Base-by-base conservation (phyloP, 2,888 invertebrate genomes). In the Elegia similella region DNA sequence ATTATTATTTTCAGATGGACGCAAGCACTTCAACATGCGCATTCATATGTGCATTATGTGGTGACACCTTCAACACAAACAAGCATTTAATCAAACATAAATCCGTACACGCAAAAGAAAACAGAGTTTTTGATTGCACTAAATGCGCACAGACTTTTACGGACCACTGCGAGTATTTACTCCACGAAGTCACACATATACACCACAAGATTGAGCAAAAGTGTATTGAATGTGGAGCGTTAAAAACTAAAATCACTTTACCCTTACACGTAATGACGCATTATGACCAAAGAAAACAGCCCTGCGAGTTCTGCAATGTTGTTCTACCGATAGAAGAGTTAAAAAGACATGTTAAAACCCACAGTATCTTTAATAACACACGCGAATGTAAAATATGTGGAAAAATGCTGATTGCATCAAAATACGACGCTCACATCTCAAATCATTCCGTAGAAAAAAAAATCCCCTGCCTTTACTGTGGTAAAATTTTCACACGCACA, bases 91-190 rank as follows among this genome's bases (percentile, higher is more conserved):
- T 55, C 1, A 6, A n/a, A 3, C 54, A 55, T 17, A 55, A 46
- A 16, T 7, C 43, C 0, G n/a, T 17, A 0, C 54, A 55, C 17
- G 34, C n/a, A 6, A 15, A 44, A 0, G 54, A 55, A n/a, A 55
- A 43, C 3, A 30, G 44, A 10, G 32, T n/a, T 5, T 55, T 55
- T 8, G 7, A 5, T 6, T 55, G 54, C 30, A 17, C 5, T 1
- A 52, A 23, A 23, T 55, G 54, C 12, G 6, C n/a, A n/a, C n/a
- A 30, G 1, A n/a, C 6, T 5, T 55, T 55, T 10, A 55, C 13
- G n/a, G 54, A 55, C 1, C 44, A 55, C 7, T n/a, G 46, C 44
- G 54, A 55, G n/a, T 44, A 15, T 12, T 16, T 55, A 10, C 7
- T 55, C 0, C 54, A 55, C n/a, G 44, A 16, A 44, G 16, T 44